phyloP scores from a whole-genome alignment of 2,113 vertebrate species.

The Plectropomus leopardus region DNA sequence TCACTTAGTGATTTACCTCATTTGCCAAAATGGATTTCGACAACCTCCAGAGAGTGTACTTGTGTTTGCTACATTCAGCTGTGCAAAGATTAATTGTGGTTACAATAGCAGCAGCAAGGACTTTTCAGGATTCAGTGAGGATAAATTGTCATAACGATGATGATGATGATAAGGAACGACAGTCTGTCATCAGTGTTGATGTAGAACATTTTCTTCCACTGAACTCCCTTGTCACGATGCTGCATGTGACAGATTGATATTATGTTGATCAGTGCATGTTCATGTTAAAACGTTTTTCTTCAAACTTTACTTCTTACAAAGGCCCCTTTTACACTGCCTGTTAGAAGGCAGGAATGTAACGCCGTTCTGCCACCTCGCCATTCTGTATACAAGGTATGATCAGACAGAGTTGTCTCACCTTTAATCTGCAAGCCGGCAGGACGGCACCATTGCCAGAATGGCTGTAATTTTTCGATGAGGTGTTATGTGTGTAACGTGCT shows the following conservation, averaged over 20 bases:
- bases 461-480: too few species aligned
- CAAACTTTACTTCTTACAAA: not conserved
- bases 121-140: constrained; percentile 4
- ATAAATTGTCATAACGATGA: constrained; percentile 6
- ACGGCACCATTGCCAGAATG: too few species aligned
- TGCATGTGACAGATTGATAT: not conserved
- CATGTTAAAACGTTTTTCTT: too few species aligned
- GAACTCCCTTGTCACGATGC: not conserved
- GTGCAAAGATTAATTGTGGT: constrained; percentile 12
- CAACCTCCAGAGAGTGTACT: constrained; percentile 15
- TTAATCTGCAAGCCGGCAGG: too few species aligned
- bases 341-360: too few species aligned
- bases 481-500: too few species aligned
- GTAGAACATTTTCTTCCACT: not conserved
- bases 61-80: constrained; percentile 9
- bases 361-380: too few species aligned
- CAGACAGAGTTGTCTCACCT: too few species aligned
- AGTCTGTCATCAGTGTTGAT: constrained; percentile 11
- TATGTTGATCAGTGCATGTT: constrained; percentile 7
- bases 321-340: too few species aligned
- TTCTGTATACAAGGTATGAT: too few species aligned
- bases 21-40: constrained; percentile 30
- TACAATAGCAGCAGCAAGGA: constrained; percentile 2
- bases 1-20: constrained; percentile 11
- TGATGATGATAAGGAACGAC: not conserved